A percentile compares a stretch with the other conserved stretches of the same genome.
These are phyloP conservation scores for Podarcis muralis DNA, from an alignment of 2,113 vertebrate genomes.

Conservation along the genomic window DNA sequence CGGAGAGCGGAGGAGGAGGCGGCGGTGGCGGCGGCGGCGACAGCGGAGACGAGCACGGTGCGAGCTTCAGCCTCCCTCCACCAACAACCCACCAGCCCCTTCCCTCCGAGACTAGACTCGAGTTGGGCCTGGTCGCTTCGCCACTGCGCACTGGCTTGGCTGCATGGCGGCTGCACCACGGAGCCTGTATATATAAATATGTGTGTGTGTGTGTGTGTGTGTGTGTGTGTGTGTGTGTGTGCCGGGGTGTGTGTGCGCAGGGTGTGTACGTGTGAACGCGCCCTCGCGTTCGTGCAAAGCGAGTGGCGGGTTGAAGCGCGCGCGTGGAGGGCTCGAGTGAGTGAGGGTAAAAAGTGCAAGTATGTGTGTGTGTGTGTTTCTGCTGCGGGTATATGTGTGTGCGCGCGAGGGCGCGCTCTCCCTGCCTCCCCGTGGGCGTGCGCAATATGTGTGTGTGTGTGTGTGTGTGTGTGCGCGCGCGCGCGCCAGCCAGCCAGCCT, in stretches of 20 bases:
- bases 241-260: conserved; percentile 19
- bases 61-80: conserved; percentile 82
- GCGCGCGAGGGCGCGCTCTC: background rate
- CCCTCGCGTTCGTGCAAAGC: conserved; percentile 12
- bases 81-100: background rate
- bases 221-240: background rate
- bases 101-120: conserved; percentile 31
- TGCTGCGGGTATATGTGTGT: background rate
- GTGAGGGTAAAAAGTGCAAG: conserved; percentile 53
- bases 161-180: conserved; percentile 18
- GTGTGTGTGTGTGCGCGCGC: background rate
- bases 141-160: conserved; percentile 40
- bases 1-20: conserved; percentile 88
- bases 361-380: background rate
- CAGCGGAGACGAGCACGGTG: conserved; percentile 92
- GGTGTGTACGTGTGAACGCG: background rate
- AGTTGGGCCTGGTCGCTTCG: conserved; percentile 52
- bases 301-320: background rate
- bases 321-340: background rate
- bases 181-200: background rate
- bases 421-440: background rate
- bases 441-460: background rate
- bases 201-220: no score
- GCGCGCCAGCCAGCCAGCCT: background rate
- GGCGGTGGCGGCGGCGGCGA: conserved; percentile 76